Percentiles rank a stretch among this genome's conserved stretches.
phyloP scores from a whole-genome alignment of 1,140 invertebrate genomes.

The Drosophila nasuta region DNA sequence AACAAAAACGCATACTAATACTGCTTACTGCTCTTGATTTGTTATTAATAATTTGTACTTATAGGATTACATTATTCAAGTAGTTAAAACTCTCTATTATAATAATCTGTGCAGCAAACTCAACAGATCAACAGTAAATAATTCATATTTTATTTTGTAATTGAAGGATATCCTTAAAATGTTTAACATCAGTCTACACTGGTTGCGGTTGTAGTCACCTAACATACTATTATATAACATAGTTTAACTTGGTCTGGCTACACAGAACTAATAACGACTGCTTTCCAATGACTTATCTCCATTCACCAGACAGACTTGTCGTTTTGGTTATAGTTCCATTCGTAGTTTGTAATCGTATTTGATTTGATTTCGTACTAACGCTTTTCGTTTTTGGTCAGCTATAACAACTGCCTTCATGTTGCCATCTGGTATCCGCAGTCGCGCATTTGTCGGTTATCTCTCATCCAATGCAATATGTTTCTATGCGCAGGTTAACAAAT shows the following conservation, averaged over 20 bases:
- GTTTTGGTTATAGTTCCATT: slow-evolving; percentile 29
- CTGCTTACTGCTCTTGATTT: slow-evolving; percentile 36
- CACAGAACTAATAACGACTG: slow-evolving; percentile 18
- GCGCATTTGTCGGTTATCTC: not conserved
- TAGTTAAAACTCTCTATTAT: not conserved
- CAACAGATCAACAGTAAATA: not conserved
- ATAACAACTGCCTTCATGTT: slow-evolving; percentile 48
- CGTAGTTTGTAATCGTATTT: slow-evolving; percentile 40
- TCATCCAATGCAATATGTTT: slow-evolving; percentile 27
- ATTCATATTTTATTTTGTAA: not conserved
- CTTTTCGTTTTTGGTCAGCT: slow-evolving; percentile 46
- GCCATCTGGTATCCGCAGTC: slow-evolving; percentile 16
- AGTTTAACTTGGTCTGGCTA: slow-evolving; percentile 5
- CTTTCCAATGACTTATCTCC: not conserved
- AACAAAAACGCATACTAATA: slow-evolving; percentile 29
- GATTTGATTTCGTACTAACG: slow-evolving; percentile 49
- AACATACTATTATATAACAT: slow-evolving; percentile 1
- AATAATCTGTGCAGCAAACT: slow-evolving; percentile 7
- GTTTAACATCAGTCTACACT: slow-evolving; percentile 24
- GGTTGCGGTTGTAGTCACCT: slow-evolving; percentile 37
- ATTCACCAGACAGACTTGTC: not conserved
- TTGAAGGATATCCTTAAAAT: not conserved
- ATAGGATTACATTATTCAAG: not conserved
- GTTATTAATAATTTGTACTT: slow-evolving; percentile 43
- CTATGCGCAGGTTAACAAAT: slow-evolving; percentile 51